phyloP scores from a whole-genome alignment of 2,888 invertebrate genomes.

The Leptinotarsa haldemani region DNA sequence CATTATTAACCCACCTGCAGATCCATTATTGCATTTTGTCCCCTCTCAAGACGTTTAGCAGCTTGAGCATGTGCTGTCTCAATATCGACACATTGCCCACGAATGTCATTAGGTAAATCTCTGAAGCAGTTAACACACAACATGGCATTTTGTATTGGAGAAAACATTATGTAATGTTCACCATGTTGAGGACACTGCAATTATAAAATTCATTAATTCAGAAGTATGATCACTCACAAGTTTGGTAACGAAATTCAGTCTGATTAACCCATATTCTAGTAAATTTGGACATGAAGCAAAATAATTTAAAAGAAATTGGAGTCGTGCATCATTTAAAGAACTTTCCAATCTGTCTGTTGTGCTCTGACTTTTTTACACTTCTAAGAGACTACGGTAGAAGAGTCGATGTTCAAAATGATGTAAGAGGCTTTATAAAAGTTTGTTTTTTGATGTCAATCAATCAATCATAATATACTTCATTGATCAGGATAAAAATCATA shows the following conservation, averaged over 20 bases:
- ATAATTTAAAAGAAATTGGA: no score
- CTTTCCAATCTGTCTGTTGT: no score
- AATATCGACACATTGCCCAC: conserved; percentile 79
- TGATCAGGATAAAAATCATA: no score
- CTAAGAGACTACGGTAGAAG: no score
- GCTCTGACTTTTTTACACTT: no score
- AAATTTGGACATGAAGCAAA: no score
- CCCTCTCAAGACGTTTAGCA: conserved; percentile 77
- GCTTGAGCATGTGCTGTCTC: conserved; percentile 80
- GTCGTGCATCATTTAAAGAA: no score
- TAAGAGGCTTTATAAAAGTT: no score
- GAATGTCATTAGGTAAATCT: conserved; percentile 74
- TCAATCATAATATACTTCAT: no score
- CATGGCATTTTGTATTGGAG: conserved; percentile 76
- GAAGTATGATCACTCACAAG: background rate
- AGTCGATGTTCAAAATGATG: no score
- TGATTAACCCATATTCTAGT: background rate
- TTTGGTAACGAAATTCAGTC: background rate
- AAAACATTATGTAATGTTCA: conserved; percentile 82
- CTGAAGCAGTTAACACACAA: conserved; percentile 81
- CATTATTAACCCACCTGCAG: conserved; percentile 55
- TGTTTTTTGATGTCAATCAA: no score
- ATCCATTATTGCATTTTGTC: conserved; percentile 66
- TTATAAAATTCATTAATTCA: conserved; percentile 27
- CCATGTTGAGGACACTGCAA: conserved; percentile 74